These are phyloP conservation scores for Mythimna impura DNA, from an alignment of 2,888 invertebrate genomes.

Conservation along the genomic window DNA sequence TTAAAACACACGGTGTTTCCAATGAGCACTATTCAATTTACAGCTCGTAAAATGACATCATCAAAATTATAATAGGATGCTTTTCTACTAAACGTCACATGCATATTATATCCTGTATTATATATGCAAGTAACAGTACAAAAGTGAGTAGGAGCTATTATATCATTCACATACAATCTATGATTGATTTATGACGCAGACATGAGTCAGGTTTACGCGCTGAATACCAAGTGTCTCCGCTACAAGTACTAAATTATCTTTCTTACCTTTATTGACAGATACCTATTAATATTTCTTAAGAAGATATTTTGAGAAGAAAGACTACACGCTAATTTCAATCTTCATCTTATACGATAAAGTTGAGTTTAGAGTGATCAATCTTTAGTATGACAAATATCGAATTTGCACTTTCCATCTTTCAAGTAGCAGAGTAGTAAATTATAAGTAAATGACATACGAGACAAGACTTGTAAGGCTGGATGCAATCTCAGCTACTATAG, in stretches of 20 bases:
- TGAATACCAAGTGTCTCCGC: slow-evolving; percentile 49
- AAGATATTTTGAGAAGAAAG: slow-evolving; percentile 23
- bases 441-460: slow-evolving; percentile 76
- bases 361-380: neutral
- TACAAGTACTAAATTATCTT: slow-evolving; percentile 57
- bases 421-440: slow-evolving; percentile 76
- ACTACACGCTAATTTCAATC: slow-evolving; percentile 1
- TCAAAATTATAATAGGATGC: neutral
- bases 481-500: slow-evolving; percentile 69
- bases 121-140: slow-evolving; percentile 39
- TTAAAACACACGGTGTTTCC: neutral
- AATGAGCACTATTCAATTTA: too few relatives aligned
- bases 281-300: slow-evolving; percentile 51
- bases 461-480: slow-evolving; percentile 64
- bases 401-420: slow-evolving; percentile 68
- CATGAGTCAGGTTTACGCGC: slow-evolving; percentile 34
- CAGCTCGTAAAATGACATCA: neutral
- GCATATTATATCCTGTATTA: slow-evolving; percentile 33
- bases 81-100: slow-evolving; percentile 16
- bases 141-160: slow-evolving; percentile 35
- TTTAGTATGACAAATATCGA: slow-evolving; percentile 30
- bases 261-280: slow-evolving; percentile 47
- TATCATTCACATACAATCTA: slow-evolving; percentile 39
- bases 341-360: slow-evolving; percentile 11
- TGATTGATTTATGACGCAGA: slow-evolving; percentile 52